Evolutionary conservation across 2,113 vertebrate genomes (phyloP).

Genomic region (Paedocypris sp.): DNA sequence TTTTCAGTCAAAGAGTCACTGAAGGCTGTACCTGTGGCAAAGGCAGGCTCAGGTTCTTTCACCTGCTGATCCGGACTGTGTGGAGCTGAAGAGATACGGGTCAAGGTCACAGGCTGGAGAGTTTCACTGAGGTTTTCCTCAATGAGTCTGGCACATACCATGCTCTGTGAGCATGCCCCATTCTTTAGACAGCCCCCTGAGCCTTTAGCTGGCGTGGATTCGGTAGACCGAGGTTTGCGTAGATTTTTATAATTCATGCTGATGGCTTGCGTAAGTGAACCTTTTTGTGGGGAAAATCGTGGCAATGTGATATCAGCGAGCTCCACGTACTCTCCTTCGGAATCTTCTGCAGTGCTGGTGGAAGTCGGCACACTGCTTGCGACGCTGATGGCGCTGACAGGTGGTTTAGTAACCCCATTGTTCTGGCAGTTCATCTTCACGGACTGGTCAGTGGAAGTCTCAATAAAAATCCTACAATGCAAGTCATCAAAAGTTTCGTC

Average conservation of each 20-base stretch:
- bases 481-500: conserved; percentile 1
- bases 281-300: conserved; percentile 61
- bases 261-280: conserved; percentile 57
- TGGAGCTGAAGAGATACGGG: neutral
- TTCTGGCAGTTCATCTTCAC: neutral
- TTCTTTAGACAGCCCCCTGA: conserved; percentile 16
- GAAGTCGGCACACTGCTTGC: conserved; percentile 29
- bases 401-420: conserved; percentile 15
- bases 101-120: conserved; percentile 11
- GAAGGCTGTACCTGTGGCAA: conserved; percentile 27
- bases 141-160: conserved; percentile 34
- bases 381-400: conserved; percentile 29
- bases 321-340: conserved; percentile 75
- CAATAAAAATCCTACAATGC: neutral
- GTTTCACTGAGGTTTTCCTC: conserved; percentile 40
- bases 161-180: conserved; percentile 38
- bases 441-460: neutral
- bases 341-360: conserved; percentile 30
- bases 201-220: conserved; percentile 9
- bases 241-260: conserved; percentile 54
- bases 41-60: neutral
- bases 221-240: conserved; percentile 43
- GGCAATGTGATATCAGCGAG: conserved; percentile 56
- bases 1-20: conserved; percentile 1
- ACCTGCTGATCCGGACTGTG: neutral